Base-by-base conservation (phyloP, 2,113 vertebrate species). In the Dipodomys merriami region DNA sequence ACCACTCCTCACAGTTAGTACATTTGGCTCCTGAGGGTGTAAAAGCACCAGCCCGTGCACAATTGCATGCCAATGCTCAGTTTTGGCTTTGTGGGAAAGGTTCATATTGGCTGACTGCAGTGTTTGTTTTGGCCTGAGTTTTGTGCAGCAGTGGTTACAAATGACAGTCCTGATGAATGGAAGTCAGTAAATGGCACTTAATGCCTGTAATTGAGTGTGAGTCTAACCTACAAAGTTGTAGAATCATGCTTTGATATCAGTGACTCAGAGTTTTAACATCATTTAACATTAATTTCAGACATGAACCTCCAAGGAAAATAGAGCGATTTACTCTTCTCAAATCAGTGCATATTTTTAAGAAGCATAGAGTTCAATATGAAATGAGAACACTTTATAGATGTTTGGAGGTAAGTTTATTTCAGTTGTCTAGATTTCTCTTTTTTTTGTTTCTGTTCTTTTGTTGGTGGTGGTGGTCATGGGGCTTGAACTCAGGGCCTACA, bases 351-450 rank as follows among this genome's bases (percentile, higher is more conserved):
- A 99, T 99, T 97, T 99, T 98, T 97, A 99, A 99, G 97, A 99
- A 99, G 68, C 99, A 99, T 98, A 97, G 99, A 96, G 99, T 99
- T 80, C 99, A 99, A 96, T 99, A 99, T 97, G 99, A 99, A 98
- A 99, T 99, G 98, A 99, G 99, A 96, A 99, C 99, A 4, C 98
- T 99, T 93, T 99, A 98, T 93, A 76, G 98, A 15, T 98, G 96
- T 95, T 97, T 99, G 65, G 98, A 99, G 98, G 99, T 99, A 96
- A 98, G 97, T 92, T 72, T 64, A 27, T 74, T 49, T 68, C 22
- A 64, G 49, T 69, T 18, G 15, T 57, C 12, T 53, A 53, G 49
- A 13, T 19, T 19, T 64, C 22, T 25, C 6, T 23, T 25, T 25
- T 64, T 64, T 64, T 23, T 23, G 19, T 64, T 64, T 39, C 39